Percentiles rank a stretch among this genome's conserved stretches.
These are phyloP conservation scores for Phrixothrix hirtus DNA, from an alignment of 2,888 invertebrate species.

Conservation along the genomic window DNA sequence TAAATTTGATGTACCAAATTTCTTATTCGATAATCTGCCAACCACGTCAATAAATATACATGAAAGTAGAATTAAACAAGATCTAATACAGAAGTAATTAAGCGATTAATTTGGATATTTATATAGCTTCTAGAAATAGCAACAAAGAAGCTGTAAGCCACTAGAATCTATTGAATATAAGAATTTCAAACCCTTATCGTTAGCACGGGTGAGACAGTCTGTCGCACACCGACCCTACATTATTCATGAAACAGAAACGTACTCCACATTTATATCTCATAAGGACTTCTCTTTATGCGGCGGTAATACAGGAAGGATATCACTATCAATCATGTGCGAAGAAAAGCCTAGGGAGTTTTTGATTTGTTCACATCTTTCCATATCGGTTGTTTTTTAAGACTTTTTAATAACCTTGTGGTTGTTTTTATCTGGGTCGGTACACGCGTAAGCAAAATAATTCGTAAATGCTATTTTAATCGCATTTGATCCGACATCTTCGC, in stretches of 20 bases:
- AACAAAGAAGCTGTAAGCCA: too few species aligned
- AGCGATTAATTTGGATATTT: background rate
- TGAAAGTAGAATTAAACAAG: too few species aligned
- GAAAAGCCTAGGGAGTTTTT: constrained; percentile 25
- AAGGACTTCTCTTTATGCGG: constrained; percentile 40
- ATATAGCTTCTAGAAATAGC: too few species aligned
- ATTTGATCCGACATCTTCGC: constrained; percentile 36
- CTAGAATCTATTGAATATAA: constrained; percentile 57
- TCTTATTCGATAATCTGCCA: too few species aligned
- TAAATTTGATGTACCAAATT: too few species aligned
- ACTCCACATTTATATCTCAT: constrained; percentile 52
- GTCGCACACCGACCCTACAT: constrained; percentile 53
- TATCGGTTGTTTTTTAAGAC: background rate
- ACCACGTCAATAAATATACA: too few species aligned
- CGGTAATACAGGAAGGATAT: constrained; percentile 42
- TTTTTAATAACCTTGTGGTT: too few species aligned
- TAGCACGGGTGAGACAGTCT: constrained; percentile 46
- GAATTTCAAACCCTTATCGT: constrained; percentile 49
- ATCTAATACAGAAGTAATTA: too few species aligned
- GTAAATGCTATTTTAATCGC: constrained; percentile 30
- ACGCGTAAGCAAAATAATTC: too few species aligned
- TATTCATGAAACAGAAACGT: constrained; percentile 55
- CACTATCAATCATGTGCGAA: constrained; percentile 43
- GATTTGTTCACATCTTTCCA: constrained; percentile 14
- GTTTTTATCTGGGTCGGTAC: too few species aligned